Base-by-base conservation (phyloP, 2,113 vertebrate genomes). In the Nerophis ophidion region DNA sequence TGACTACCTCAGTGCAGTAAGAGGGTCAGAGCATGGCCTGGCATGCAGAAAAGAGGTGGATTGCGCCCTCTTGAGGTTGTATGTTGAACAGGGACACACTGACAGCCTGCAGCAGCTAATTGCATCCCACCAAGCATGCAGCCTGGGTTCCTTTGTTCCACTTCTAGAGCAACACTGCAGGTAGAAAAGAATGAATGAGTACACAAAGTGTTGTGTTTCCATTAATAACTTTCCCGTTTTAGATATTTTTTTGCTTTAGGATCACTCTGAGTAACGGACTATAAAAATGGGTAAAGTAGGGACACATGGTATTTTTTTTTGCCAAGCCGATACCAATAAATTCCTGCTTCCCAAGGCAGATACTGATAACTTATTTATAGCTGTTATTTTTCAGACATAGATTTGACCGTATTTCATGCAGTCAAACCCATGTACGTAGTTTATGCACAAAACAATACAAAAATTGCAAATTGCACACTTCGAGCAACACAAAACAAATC, bases 161-260 rank as follows among this genome's bases (percentile, higher is more conserved):
- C 65, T 79, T 57, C 72, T 91, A 54, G 72, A 81, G 53, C 50
- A 71, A 40, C 49, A 85, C 61, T 63, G 66, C 57, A 89, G 84
- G 85, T 91, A n/a, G 53, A 70, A 40, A 51, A 16, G 0, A 61
- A 42, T 8, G 4, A 42, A 4, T 1, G 47, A 48, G n/a, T 16
- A 16, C 47, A 48, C 46, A 3, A 36, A 42, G 26, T 48, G 0
- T 36, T 49, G 3, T 45, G 38, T 49, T 44, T 44, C 12, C 40
- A 44, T n/a, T 49, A 5, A 17, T 35, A 12, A 13, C 40, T 35
- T 45, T 4, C 4, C 1, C 26, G 40, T 34, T 65, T 5, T 46
- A 53, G 44, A 89, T 86, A 69, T 88, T 63, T 26, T 64, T 90
- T 86, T 64, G 72, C 83, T 1, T 56, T 88, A 34, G 88, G 88